Percentiles rank a stretch among this genome's conserved stretches.
These are phyloP conservation scores for Lanistes nyassanus DNA, from an alignment of 1,140 invertebrate species.

Conservation along the genomic window DNA sequence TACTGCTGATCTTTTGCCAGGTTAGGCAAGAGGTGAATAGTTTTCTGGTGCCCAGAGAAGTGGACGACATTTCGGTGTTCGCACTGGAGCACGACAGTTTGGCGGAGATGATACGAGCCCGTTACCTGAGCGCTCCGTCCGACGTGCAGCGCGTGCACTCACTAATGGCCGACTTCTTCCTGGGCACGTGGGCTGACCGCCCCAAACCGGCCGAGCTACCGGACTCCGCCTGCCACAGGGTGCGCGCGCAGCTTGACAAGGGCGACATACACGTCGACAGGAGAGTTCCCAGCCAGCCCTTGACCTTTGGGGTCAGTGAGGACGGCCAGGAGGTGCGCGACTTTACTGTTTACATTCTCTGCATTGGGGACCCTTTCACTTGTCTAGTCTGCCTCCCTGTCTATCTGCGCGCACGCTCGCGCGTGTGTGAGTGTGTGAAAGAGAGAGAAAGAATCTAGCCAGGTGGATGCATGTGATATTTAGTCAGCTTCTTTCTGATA, in stretches of 20 bases:
- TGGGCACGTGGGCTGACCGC: conserved; percentile 52
- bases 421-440: too few relatives aligned
- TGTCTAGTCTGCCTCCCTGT: too few relatives aligned
- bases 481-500: too few relatives aligned
- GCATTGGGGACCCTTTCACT: too few relatives aligned
- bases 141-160: conserved; percentile 46
- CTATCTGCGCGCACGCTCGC: too few relatives aligned
- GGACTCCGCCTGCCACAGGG: neutral
- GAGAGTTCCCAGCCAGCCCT: conserved; percentile 54
- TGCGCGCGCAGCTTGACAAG: neutral
- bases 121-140: conserved; percentile 42
- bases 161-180: conserved; percentile 60
- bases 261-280: conserved; percentile 38
- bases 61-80: conserved; percentile 54
- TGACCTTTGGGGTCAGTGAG: conserved; percentile 44
- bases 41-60: conserved; percentile 41
- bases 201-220: conserved; percentile 40
- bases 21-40: conserved; percentile 33
- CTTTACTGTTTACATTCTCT: neutral
- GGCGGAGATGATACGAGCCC: conserved; percentile 30
- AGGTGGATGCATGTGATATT: too few relatives aligned
- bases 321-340: conserved; percentile 1
- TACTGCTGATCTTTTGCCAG: neutral
- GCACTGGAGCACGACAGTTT: conserved; percentile 51
- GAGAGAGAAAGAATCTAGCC: too few relatives aligned